These are phyloP conservation scores for Centrocercus urophasianus DNA, from an alignment of 2,113 vertebrate genomes.

Conservation along the genomic window DNA sequence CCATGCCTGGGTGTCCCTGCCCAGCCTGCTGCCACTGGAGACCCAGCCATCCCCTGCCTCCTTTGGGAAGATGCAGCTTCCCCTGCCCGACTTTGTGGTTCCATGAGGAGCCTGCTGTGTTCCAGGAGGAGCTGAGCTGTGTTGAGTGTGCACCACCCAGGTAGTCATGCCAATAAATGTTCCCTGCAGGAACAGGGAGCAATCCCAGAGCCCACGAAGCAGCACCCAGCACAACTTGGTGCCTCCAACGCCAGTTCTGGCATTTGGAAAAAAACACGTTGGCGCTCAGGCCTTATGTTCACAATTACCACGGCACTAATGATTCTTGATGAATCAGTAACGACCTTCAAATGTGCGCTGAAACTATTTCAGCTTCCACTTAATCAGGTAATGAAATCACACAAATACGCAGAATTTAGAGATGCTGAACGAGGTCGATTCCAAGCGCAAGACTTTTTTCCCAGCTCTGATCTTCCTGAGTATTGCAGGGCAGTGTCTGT, in stretches of 20 bases:
- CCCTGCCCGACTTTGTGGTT: not conserved
- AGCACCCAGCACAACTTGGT: not conserved
- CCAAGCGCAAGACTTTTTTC: accelerated
- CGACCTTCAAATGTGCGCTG: constrained; percentile 35
- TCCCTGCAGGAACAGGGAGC: not conserved
- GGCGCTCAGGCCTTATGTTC: constrained; percentile 34
- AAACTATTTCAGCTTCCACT: not conserved
- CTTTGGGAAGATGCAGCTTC: not conserved
- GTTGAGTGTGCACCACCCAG: no score
- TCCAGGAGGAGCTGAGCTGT: no score
- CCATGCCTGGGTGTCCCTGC: accelerated
- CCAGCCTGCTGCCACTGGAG: not conserved
- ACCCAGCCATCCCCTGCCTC: not conserved
- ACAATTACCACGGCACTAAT: constrained; percentile 9
- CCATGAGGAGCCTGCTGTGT: not conserved
- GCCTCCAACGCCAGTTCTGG: not conserved
- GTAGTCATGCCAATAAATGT: no score
- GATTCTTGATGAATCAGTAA: constrained; percentile 44
- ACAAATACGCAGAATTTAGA: not conserved
- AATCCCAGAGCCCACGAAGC: not conserved
- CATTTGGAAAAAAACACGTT: not conserved
- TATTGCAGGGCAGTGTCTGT: not conserved
- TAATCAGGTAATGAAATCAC: not conserved
- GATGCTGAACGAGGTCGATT: not conserved
- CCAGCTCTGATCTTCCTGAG: not conserved